These are phyloP conservation scores for Polyergus mexicanus DNA, from an alignment of 1,140 invertebrate species.

Conservation along the genomic window DNA sequence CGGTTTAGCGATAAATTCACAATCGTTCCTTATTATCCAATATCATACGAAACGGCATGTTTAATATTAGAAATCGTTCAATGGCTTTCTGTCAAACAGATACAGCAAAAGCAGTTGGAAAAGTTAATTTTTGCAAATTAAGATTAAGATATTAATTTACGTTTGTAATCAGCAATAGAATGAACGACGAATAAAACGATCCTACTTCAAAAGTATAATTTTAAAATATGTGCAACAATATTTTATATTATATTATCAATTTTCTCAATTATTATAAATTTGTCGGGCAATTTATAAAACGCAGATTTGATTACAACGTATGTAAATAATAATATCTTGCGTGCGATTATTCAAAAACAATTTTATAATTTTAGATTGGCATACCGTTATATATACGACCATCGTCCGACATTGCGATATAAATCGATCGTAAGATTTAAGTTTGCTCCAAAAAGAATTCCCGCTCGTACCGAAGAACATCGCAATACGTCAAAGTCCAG, in stretches of 20 bases:
- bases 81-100: neutral
- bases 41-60: slow-evolving; percentile 35
- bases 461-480: slow-evolving; percentile 40
- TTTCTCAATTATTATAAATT: neutral
- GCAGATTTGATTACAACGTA: neutral
- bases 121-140: neutral
- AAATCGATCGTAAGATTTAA: slow-evolving; percentile 46
- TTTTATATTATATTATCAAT: neutral
- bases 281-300: neutral
- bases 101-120: neutral
- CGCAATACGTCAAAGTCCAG: slow-evolving; percentile 51
- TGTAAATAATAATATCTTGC: neutral
- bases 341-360: neutral
- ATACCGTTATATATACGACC: neutral
- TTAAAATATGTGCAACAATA: no score
- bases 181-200: neutral
- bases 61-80: neutral
- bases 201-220: no score
- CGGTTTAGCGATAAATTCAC: slow-evolving; percentile 46
- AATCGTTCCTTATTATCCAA: slow-evolving; percentile 32
- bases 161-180: neutral
- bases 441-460: slow-evolving; percentile 12
- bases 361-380: slow-evolving; percentile 7
- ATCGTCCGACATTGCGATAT: slow-evolving; percentile 21
- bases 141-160: slow-evolving; percentile 4